Evolutionary conservation across 2,113 vertebrate species (phyloP), one percentile per base, ranked within the genome.

Genomic region (Carettochelys insculpta): DNA sequence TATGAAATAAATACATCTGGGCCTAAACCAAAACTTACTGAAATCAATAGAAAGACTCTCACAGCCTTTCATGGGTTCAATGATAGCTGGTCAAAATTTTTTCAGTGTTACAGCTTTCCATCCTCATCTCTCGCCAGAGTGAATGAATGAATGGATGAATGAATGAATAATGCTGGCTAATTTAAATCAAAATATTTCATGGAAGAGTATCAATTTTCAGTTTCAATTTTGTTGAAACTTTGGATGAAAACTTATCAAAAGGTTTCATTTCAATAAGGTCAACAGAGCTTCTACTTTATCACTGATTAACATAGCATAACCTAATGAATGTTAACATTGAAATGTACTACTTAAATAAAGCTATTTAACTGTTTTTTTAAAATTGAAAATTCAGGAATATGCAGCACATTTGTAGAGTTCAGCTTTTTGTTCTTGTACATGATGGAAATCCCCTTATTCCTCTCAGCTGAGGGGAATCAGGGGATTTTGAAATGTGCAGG

Each of bases 371-470:
- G 4, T 11, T 19, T 79, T 85, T 77, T 29, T 5, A 2, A 86
- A 86, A 0, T 8, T 17, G 0, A 1, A 0, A 2, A 34, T 29
- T 3, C 77, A 34, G 80, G 92, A 84, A 88, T 38, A 1, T 0
- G 52, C 77, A 7, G 80, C 88, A 56, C n/a, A 11, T 11, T 88
- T 27, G 76, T 6, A 81, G 41, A 82, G 86, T 75, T 85, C 9
- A 85, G 56, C 31, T 90, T 1, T 91, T 87, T 88, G 1, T 38
- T 91, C n/a, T 86, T 80, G 82, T 80, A 92, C 79, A 80, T 45
- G 2, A 4, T 56, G 31, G 43, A 93, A 92, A 85, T n/a, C n/a
- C n/a, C n/a, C n/a, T n/a, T n/a, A n/a, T n/a, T n/a, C n/a, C n/a
- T n/a, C n/a, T n/a, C n/a, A n/a, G n/a, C n/a, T n/a, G n/a, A n/a